Evolutionary conservation across 2,113 vertebrate genomes (phyloP), one percentile per base, ranked within the genome.

Genomic region (Melanerpes aurifrons): DNA sequence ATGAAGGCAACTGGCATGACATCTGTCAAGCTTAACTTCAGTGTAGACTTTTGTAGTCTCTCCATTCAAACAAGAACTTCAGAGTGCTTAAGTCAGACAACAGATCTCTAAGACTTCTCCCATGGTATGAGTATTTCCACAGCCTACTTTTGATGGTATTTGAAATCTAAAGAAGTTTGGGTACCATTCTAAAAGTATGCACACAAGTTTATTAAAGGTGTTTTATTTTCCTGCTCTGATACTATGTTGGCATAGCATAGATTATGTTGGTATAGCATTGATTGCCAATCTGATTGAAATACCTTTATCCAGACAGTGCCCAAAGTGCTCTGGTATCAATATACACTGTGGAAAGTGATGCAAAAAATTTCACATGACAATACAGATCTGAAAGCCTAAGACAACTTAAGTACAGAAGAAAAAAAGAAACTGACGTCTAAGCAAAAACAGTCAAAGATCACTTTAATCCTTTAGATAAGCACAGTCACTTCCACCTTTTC

Each of bases 401-500:
- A 54, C 1, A 2, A 56, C 45, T 71, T 28, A 78, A 47, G 21
- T 62, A 32, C 73, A 86, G 50, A 89, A 56, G 19, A 90, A 85
- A 62, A 92, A 93, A 82, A 50, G 22, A 89, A 82, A 45, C 40
- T 58, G 74, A 62, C 26, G 66, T 47, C n/a, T 40, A 79, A 85
- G 82, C 64, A 85, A 92, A 76, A 93, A 10, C 40, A 93, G 71
- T 45, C 68, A 82, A 79, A 68, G 56, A 89, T 85, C 75, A 56
- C 43, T 89, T 81, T 59, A 85, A 50, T 92, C 22, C 15, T 79
- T 95, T 37, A 89, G n/a, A 91, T 91, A 92, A 95, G 82, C 79
- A 91, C 71, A 89, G 75, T 63, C 68, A 87, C 82, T 95, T 94
- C 81, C 94, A 94, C 85, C 74, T 94, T 85, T 92, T 95, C 92